phyloP scores from a whole-genome alignment of 2,113 vertebrate genomes.

The Nothobranchius kuhntae region DNA sequence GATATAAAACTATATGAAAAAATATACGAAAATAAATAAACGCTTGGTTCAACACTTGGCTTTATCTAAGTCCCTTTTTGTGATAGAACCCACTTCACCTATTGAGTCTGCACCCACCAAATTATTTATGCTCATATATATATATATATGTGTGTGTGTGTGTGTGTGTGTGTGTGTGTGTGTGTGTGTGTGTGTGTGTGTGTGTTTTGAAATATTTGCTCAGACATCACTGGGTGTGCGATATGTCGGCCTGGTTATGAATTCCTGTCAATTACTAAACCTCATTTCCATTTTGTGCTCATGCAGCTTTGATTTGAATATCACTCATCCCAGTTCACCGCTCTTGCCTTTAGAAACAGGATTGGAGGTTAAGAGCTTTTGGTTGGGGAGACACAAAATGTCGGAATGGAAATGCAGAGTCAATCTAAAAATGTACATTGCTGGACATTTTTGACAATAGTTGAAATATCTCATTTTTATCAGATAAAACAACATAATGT shows the following conservation, averaged over 20 bases:
- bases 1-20: too few relatives aligned
- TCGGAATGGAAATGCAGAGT: slow-evolving; percentile 35
- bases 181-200: too few relatives aligned
- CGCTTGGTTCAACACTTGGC: too few relatives aligned
- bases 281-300: slow-evolving; percentile 61
- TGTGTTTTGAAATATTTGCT: slow-evolving; percentile 15
- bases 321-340: slow-evolving; percentile 58
- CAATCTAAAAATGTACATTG: slow-evolving; percentile 28
- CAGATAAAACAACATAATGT: neutral
- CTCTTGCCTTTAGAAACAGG: slow-evolving; percentile 50
- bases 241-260: slow-evolving; percentile 52
- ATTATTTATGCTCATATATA: too few relatives aligned
- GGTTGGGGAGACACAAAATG: slow-evolving; percentile 45
- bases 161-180: too few relatives aligned
- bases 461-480: neutral
- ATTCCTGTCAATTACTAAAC: slow-evolving; percentile 56
- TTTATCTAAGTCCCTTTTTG: too few relatives aligned
- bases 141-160: too few relatives aligned
- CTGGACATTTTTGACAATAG: slow-evolving; percentile 28
- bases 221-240: slow-evolving; percentile 20
- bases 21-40: too few relatives aligned
- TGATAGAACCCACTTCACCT: too few relatives aligned
- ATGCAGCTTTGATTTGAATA: slow-evolving; percentile 67
- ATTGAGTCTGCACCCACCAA: too few relatives aligned
- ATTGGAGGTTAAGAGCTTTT: slow-evolving; percentile 65